phyloP scores from a whole-genome alignment of 2,113 vertebrate species.

The Epinephelus moara region DNA sequence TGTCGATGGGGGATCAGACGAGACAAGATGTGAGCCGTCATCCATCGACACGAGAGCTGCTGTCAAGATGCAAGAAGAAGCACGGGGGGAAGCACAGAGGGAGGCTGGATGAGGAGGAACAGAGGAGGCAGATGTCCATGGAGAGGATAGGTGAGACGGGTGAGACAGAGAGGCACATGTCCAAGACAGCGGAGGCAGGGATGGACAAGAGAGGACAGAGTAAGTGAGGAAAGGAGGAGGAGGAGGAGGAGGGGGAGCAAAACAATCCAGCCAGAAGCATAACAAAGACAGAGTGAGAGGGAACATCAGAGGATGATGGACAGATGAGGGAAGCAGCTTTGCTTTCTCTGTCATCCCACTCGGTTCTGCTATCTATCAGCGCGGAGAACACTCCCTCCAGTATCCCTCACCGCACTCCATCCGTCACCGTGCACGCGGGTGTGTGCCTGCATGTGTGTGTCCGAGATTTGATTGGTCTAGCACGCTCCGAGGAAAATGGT shows the following conservation, averaged over 20 bases:
- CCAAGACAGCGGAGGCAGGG: slow-evolving; percentile 36
- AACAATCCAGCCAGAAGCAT: slow-evolving; percentile 36
- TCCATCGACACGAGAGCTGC: slow-evolving; percentile 36
- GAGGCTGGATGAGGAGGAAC: background rate
- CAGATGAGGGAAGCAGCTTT: slow-evolving; percentile 64
- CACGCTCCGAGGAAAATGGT: slow-evolving; percentile 34
- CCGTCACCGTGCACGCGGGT: slow-evolving; percentile 25
- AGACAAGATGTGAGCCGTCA: slow-evolving; percentile 62
- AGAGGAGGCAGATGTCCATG: slow-evolving; percentile 47
- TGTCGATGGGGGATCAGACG: slow-evolving; percentile 34
- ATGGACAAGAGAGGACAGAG: slow-evolving; percentile 39
- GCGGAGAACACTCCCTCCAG: slow-evolving; percentile 49
- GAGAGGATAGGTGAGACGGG: slow-evolving; percentile 44
- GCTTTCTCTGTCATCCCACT: slow-evolving; percentile 70
- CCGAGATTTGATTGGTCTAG: slow-evolving; percentile 50
- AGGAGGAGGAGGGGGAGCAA: background rate
- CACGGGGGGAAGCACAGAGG: slow-evolving; percentile 1
- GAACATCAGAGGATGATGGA: slow-evolving; percentile 61
- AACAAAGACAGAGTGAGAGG: slow-evolving; percentile 33
- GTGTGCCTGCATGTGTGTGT: slow-evolving; percentile 23
- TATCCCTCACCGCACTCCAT: slow-evolving; percentile 49
- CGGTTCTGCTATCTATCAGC: slow-evolving; percentile 62
- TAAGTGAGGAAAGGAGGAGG: background rate
- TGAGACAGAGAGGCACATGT: slow-evolving; percentile 38
- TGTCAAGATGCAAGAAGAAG: slow-evolving; percentile 42